Percentiles rank a stretch among this genome's conserved stretches.
Evolutionary conservation across 2,888 invertebrate genomes (phyloP).

Genomic region (Gerris lacustris): DNA sequence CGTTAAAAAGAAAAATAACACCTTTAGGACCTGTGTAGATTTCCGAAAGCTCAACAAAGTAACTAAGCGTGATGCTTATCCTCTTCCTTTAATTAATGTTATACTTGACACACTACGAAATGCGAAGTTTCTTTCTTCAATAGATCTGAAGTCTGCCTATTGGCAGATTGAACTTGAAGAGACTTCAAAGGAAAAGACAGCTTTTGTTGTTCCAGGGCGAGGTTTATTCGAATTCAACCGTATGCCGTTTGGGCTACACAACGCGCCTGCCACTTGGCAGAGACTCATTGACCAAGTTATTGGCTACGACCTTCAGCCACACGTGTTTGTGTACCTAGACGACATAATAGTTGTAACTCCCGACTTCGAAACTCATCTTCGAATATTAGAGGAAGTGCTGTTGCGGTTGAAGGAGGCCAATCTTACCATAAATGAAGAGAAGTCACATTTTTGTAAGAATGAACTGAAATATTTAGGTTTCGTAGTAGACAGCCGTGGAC

Average conservation of each 20-base stretch:
- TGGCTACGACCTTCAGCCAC: neutral
- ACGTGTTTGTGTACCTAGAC: neutral
- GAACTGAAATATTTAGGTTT: neutral
- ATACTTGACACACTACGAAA: neutral
- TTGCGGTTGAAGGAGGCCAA: neutral
- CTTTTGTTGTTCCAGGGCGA: neutral
- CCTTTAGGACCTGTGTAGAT: neutral
- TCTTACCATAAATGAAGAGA: neutral
- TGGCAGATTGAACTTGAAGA: neutral
- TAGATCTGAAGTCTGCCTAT: neutral
- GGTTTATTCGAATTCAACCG: neutral
- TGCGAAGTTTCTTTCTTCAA: neutral
- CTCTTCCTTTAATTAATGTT: neutral
- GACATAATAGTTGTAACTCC: neutral
- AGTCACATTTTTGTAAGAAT: no score
- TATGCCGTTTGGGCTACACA: neutral
- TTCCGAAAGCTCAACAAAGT: neutral
- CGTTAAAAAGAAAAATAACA: no score
- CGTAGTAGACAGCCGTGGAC: neutral
- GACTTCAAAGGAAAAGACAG: neutral
- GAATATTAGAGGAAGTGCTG: neutral
- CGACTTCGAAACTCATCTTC: neutral
- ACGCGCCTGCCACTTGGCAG: neutral
- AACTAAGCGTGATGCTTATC: neutral
- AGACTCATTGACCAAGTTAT: neutral